Conservation (phyloP, 2,797 vertebrate species). For the Clamator glandarius region DNA sequence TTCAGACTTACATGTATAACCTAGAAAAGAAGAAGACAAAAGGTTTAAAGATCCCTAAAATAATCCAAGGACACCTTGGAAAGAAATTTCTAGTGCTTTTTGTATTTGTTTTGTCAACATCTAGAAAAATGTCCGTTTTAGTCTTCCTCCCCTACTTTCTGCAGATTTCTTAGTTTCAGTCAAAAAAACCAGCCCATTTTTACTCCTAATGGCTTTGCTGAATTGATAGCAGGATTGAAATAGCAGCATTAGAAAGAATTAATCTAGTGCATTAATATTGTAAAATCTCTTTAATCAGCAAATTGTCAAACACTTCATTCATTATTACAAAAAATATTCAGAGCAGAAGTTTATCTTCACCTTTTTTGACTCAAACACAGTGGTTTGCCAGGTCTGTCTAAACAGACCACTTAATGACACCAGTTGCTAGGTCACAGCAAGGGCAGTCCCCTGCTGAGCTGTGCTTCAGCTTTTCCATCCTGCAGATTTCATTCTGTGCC, state of each 20-base stretch:
- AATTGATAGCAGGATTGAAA: neutral
- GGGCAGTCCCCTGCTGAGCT: neutral
- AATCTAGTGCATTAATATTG: neutral
- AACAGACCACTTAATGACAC: neutral
- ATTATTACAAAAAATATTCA: neutral
- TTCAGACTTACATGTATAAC: neutral
- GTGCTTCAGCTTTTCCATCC: neutral
- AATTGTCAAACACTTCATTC: neutral
- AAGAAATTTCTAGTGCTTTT: neutral
- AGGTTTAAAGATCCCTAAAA: neutral
- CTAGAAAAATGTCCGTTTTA: neutral
- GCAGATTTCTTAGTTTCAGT: neutral
- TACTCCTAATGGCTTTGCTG: neutral
- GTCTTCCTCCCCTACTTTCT: fast-evolving
- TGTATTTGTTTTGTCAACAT: neutral
- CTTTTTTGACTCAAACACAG: neutral
- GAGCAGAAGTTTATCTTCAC: neutral
- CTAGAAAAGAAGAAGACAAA: neutral
- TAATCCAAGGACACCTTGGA: neutral
- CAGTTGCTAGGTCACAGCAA: neutral
- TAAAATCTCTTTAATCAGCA: neutral
- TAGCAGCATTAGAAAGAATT: neutral
- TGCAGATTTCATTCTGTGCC: neutral
- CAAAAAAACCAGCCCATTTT: neutral
- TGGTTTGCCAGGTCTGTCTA: neutral